Evolutionary conservation across 2,888 invertebrate species (phyloP).

Genomic region (Aricia artaxerxes): DNA sequence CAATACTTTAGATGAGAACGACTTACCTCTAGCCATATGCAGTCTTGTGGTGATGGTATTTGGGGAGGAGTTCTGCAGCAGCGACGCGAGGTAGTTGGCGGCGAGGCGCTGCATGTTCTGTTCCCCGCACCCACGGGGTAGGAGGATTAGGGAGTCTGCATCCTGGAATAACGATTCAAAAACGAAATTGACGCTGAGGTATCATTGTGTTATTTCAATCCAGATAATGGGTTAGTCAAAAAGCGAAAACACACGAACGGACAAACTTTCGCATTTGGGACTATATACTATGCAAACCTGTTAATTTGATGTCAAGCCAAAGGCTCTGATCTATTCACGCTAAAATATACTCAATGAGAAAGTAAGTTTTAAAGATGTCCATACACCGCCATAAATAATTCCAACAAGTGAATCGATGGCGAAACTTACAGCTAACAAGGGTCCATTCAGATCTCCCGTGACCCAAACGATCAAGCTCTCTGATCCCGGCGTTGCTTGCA

Average conservation of each 20-base stretch:
- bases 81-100: constrained; percentile 85
- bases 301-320: too few relatives aligned
- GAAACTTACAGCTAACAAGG: constrained; percentile 74
- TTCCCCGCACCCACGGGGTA: constrained; percentile 90
- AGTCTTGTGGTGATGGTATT: constrained; percentile 61
- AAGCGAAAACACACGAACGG: too few relatives aligned
- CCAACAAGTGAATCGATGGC: not conserved
- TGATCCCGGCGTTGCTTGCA: constrained; percentile 80
- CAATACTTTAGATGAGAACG: too few relatives aligned
- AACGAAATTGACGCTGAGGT: too few relatives aligned
- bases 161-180: constrained; percentile 63
- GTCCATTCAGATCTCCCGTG: constrained; percentile 83
- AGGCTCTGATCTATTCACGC: too few relatives aligned
- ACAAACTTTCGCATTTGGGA: too few relatives aligned
- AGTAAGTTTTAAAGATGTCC: too few relatives aligned
- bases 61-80: constrained; percentile 74
- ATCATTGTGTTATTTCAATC: too few relatives aligned
- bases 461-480: constrained; percentile 82
- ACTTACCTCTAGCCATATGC: constrained; percentile 72
- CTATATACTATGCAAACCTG: too few relatives aligned
- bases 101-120: constrained; percentile 90
- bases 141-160: constrained; percentile 82
- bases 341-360: too few relatives aligned
- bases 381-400: too few relatives aligned
- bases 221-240: too few relatives aligned